Percentiles rank a stretch among this genome's conserved stretches.
phyloP scores from a whole-genome alignment of 2,888 invertebrate species.

The Thera britannica region DNA sequence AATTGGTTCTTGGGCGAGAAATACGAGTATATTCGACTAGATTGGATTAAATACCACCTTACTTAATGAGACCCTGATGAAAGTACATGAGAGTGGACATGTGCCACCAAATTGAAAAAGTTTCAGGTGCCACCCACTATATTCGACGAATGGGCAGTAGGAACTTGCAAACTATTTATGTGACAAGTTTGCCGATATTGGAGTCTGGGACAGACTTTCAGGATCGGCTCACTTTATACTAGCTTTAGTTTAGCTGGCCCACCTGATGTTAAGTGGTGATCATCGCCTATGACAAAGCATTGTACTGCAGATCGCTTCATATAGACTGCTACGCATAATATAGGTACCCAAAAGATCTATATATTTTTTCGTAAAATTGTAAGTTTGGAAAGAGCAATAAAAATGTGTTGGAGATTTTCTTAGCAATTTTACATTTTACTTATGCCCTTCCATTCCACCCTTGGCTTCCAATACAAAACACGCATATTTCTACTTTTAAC shows the following conservation, averaged over 20 bases:
- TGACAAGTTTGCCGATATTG: conserved; percentile 8
- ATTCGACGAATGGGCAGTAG: conserved; percentile 5
- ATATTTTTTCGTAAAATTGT: too few relatives aligned
- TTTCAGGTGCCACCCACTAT: conserved; percentile 1
- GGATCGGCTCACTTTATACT: neutral
- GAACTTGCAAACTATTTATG: conserved; percentile 3
- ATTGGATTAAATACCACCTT: neutral
- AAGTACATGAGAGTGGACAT: neutral
- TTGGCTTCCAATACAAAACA: conserved; percentile 17
- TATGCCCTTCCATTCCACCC: neutral
- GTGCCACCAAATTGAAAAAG: conserved; percentile 13
- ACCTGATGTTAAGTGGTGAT: too few relatives aligned
- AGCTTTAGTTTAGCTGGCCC: too few relatives aligned
- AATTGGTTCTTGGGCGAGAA: too few relatives aligned
- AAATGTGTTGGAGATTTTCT: too few relatives aligned
- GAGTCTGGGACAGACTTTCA: neutral
- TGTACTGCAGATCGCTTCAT: too few relatives aligned
- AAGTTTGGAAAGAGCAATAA: too few relatives aligned
- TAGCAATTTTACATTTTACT: neutral
- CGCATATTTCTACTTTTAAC: conserved; percentile 13
- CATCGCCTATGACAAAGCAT: too few relatives aligned
- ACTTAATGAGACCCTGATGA: neutral
- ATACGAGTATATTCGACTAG: too few relatives aligned
- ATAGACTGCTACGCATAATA: too few relatives aligned
- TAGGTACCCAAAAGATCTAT: too few relatives aligned